phyloP scores from a whole-genome alignment of 35 echinoderm and acorn worm species.

The Apostichopus californicus region DNA sequence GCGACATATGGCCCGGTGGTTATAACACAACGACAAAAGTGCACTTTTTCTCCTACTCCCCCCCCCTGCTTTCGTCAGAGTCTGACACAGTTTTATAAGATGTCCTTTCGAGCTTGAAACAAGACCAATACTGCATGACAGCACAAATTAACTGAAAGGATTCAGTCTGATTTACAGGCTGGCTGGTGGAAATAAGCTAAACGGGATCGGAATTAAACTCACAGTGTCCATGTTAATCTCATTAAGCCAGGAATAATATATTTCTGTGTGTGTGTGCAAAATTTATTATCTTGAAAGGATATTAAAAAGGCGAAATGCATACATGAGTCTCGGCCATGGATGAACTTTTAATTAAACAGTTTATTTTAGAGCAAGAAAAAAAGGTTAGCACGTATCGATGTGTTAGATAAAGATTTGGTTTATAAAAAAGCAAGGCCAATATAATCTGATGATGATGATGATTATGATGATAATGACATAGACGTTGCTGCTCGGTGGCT shows the following conservation, averaged over 20 bases:
- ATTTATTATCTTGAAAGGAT: slow-evolving; percentile 12
- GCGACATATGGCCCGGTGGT: background rate
- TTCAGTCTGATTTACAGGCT: background rate
- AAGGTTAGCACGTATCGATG: background rate
- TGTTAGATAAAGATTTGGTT: background rate
- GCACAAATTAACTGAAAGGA: slow-evolving; percentile 23
- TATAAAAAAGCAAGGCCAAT: background rate
- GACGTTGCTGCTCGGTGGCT: background rate
- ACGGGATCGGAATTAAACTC: background rate
- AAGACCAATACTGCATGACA: slow-evolving; percentile 42
- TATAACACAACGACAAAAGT: background rate
- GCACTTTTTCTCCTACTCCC: background rate
- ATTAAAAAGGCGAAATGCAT: background rate
- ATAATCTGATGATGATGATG: background rate
- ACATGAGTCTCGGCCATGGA: slow-evolving; percentile 39
- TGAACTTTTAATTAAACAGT: slow-evolving; percentile 48
- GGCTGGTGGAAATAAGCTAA: background rate
- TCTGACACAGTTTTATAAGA: slow-evolving; percentile 22
- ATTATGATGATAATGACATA: background rate
- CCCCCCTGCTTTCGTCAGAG: background rate
- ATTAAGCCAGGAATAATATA: background rate
- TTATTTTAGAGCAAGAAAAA: slow-evolving; percentile 13
- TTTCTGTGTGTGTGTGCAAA: background rate
- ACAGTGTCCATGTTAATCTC: background rate
- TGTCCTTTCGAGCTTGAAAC: slow-evolving; percentile 33